Evolutionary conservation across 2,113 vertebrate genomes (phyloP).

Genomic region (Oxygymnocypris stewartii): DNA sequence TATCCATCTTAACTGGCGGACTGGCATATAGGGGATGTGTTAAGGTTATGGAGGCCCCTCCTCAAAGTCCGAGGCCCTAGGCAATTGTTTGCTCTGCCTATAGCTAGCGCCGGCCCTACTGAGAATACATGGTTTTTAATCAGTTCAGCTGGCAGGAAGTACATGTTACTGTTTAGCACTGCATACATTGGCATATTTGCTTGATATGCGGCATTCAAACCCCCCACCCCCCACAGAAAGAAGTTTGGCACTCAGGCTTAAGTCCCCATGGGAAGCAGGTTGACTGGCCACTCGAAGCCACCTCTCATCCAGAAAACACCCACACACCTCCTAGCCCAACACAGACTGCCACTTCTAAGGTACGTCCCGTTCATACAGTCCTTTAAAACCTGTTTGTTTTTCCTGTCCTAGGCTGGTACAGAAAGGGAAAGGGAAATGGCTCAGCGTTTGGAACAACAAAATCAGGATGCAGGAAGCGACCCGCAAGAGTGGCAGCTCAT

Average conservation of each 20-base stretch:
- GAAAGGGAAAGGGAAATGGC: conserved; percentile 59
- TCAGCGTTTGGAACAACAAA: conserved; percentile 66
- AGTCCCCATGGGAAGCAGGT: conserved; percentile 12
- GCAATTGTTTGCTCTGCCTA: too few species aligned
- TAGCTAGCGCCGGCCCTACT: background rate
- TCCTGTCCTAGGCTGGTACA: background rate
- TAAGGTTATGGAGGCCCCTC: too few species aligned
- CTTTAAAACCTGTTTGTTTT: conserved; percentile 1
- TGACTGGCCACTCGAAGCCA: background rate
- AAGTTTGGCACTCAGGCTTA: conserved; percentile 7
- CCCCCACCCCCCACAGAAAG: background rate
- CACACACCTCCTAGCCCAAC: background rate
- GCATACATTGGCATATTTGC: conserved; percentile 30
- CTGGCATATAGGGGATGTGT: too few species aligned
- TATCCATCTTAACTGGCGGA: too few species aligned
- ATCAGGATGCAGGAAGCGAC: conserved; percentile 64
- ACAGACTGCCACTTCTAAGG: background rate
- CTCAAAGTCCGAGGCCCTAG: too few species aligned
- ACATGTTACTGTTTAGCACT: conserved; percentile 10
- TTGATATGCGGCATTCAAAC: background rate
- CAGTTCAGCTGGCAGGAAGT: conserved; percentile 61
- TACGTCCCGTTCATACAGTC: background rate
- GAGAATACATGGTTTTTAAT: conserved; percentile 47
- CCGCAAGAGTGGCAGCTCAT: conserved; percentile 53
- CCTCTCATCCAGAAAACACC: background rate